Percentiles rank a stretch among this genome's conserved stretches.
Evolutionary conservation across 64 coral and sea anemone species (phyloP).

Genomic region (Catalaphyllia jardinei): DNA sequence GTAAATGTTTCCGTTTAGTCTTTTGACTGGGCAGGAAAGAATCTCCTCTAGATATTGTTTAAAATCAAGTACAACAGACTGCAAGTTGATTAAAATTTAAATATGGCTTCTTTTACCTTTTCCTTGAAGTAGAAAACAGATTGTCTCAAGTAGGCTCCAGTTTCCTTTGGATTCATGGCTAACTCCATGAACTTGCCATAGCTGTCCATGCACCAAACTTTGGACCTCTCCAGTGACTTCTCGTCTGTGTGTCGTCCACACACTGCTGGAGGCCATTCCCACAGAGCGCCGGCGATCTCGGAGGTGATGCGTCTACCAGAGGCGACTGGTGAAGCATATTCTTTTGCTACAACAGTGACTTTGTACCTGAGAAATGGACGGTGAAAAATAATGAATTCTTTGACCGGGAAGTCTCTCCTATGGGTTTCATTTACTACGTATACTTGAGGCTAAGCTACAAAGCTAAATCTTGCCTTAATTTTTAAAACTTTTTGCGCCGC

Average conservation of each 20-base stretch:
- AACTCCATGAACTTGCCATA: slow-evolving; percentile 38
- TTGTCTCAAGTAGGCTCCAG: slow-evolving; percentile 37
- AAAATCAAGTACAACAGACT: too few relatives aligned
- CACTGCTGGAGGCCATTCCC: slow-evolving; percentile 38
- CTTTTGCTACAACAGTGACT: neutral
- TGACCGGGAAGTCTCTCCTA: too few relatives aligned
- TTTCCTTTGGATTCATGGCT: slow-evolving; percentile 40
- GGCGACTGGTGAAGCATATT: neutral
- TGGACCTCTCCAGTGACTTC: slow-evolving; percentile 37
- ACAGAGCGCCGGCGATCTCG: slow-evolving; percentile 33
- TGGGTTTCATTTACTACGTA: too few relatives aligned
- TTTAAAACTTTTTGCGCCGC: too few relatives aligned
- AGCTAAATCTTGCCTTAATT: too few relatives aligned
- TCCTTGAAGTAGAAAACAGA: neutral
- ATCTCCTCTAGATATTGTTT: too few relatives aligned
- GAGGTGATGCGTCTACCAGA: slow-evolving; percentile 31
- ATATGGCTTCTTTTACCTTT: too few relatives aligned
- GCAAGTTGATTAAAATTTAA: too few relatives aligned
- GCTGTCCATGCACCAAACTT: slow-evolving; percentile 34
- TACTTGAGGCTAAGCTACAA: too few relatives aligned
- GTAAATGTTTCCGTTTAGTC: too few relatives aligned
- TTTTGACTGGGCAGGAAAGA: too few relatives aligned
- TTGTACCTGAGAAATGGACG: neutral
- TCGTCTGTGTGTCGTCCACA: slow-evolving; percentile 28
- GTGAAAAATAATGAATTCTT: too few relatives aligned